Base-by-base conservation (phyloP, 1,140 invertebrate species). In the Cyrtorhinus lividipennis region DNA sequence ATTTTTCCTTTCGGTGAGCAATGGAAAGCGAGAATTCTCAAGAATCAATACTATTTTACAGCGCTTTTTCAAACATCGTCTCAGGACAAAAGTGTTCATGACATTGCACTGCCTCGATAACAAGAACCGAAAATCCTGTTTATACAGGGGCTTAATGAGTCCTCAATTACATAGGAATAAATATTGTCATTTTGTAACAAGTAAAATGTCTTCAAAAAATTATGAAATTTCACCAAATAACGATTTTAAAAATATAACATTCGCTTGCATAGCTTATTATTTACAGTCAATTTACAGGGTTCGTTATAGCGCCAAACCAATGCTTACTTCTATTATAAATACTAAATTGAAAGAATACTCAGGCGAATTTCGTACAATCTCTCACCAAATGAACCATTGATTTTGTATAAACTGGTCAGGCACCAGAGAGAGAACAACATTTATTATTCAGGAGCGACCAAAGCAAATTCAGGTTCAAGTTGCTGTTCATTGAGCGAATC, bases 211-310 rank as follows among this genome's bases (percentile, higher is more conserved):
- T 10, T 15, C 8, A 53, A 20, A 15, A 53, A 20, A 20, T 53
- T 53, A 10, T 20, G 3, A 53, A 53, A 53, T 5, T 53, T 53
- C 20, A 20, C 10, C 48, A 53, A 53, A 15, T 12, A 53, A 53
- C 48, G 48, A 53, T 12, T 53, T 53, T 10, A 53, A 53, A 53
- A 53, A 53, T 53, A 53, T 53, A 53, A 53, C 20, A 53, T 53
- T 53, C 20, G 20, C 30, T 38, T 53, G 48, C 10, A 53, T 53
- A 44, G 8, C 8, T 12, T 10, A 53, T 13, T 53, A 53, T 53
- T 5, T 53, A 53, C 48, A 53, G 10, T 53, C 20, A 5, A 13
- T 53, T 53, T 15, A 12, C 5, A 53, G 20, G 5, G 10, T 53
- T 13, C 8, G 8, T 22, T 20, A 53, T 15, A 15, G 48, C 20